phyloP scores from a whole-genome alignment of 2,113 vertebrate species.

The Dipodomys spectabilis region DNA sequence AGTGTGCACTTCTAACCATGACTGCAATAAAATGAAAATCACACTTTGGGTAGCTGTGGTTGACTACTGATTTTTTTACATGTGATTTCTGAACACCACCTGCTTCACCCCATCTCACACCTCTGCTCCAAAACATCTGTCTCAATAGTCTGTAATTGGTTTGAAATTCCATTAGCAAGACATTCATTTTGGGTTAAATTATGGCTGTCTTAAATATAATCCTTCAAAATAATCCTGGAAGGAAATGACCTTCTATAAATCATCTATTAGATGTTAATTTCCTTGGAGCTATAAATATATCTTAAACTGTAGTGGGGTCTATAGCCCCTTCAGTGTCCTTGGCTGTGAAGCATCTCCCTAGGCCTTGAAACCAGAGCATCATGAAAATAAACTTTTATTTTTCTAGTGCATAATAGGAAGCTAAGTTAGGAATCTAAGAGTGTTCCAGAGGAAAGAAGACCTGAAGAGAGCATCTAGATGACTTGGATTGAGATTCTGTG shows the following conservation, averaged over 20 bases:
- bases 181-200: constrained; percentile 26
- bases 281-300: background rate
- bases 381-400: background rate
- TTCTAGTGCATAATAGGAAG: background rate
- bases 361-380: background rate
- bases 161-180: background rate
- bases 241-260: constrained; percentile 23
- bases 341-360: background rate
- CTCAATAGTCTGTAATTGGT: background rate
- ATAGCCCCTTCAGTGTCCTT: background rate
- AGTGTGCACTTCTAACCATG: background rate
- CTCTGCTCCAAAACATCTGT: background rate
- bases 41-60: background rate
- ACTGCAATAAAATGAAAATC: background rate
- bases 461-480: background rate
- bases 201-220: background rate
- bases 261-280: background rate
- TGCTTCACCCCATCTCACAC: background rate
- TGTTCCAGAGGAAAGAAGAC: background rate
- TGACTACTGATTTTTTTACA: background rate
- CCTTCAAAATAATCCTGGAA: constrained; percentile 32
- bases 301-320: background rate
- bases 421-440: background rate
- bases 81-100: background rate
- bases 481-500: background rate